phyloP scores from a whole-genome alignment of 37 sponge, comb jelly and placozoan species.

The Petrosia ficiformis region DNA sequence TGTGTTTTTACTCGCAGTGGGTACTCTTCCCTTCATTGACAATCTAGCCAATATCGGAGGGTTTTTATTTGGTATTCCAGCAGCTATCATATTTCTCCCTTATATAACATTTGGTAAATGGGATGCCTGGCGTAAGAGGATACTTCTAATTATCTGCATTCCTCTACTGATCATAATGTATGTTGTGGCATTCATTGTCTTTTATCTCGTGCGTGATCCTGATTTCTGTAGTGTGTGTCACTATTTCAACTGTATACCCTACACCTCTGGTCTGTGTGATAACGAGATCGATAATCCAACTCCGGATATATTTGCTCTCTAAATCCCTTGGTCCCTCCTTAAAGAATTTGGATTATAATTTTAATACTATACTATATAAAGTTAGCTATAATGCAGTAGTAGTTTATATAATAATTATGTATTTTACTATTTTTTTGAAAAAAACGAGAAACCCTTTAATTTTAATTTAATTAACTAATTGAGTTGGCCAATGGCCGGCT shows the following conservation, averaged over 20 bases:
- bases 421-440: no score
- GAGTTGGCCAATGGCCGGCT: no score
- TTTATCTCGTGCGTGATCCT: slow-evolving; percentile 78
- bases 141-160: slow-evolving; percentile 70
- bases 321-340: no score
- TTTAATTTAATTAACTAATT: no score
- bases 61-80: slow-evolving; percentile 79
- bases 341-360: no score
- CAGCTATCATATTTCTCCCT: slow-evolving; percentile 93
- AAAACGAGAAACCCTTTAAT: no score
- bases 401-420: no score
- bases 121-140: slow-evolving; percentile 71
- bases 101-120: slow-evolving; percentile 94
- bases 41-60: slow-evolving; percentile 90
- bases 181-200: slow-evolving; percentile 70
- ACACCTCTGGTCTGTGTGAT: slow-evolving; percentile 56
- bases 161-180: slow-evolving; percentile 73
- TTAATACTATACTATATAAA: no score
- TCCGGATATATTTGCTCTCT: slow-evolving; percentile 41
- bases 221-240: slow-evolving; percentile 82
- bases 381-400: no score
- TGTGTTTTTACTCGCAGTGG: slow-evolving; percentile 62
- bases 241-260: slow-evolving; percentile 94
- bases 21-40: slow-evolving; percentile 90
- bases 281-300: slow-evolving; percentile 62